phyloP scores from a whole-genome alignment of 2,888 invertebrate genomes.

The Marronus borbonicus region DNA sequence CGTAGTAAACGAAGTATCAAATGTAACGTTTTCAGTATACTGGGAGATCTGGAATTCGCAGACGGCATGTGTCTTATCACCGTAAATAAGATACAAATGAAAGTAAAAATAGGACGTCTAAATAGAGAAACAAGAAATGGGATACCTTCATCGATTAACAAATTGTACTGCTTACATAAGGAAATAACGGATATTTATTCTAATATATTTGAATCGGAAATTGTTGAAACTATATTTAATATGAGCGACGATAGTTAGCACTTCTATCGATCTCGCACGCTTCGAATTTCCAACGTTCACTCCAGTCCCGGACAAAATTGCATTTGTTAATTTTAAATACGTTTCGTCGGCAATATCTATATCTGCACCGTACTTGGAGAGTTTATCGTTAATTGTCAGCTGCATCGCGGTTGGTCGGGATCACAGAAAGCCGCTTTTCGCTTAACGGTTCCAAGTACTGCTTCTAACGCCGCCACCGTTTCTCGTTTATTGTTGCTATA shows the following conservation, averaged over 20 bases:
- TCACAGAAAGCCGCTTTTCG: conserved; percentile 21
- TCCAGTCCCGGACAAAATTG: conserved; percentile 18
- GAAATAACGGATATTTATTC: background rate
- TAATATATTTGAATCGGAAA: conserved; percentile 1
- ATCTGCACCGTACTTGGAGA: conserved; percentile 15
- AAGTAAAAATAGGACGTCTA: too few species aligned
- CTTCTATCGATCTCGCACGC: conserved; percentile 27
- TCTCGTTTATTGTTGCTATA: background rate
- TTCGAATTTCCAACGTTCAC: conserved; percentile 13
- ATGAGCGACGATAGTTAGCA: conserved; percentile 17
- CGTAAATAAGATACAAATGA: too few species aligned
- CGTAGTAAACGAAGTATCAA: too few species aligned
- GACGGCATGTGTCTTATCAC: too few species aligned
- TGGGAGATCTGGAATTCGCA: too few species aligned
- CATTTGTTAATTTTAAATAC: conserved; percentile 42
- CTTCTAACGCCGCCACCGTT: background rate
- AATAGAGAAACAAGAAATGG: too few species aligned
- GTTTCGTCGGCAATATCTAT: conserved; percentile 32
- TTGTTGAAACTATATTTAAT: conserved; percentile 27
- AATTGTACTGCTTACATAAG: background rate
- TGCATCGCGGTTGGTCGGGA: conserved; percentile 31
- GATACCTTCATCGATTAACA: too few species aligned
- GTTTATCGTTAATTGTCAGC: conserved; percentile 36
- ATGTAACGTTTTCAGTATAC: too few species aligned
- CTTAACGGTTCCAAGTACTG: conserved; percentile 17